Evolutionary conservation across 2,113 vertebrate species (phyloP), one percentile per base, ranked within the genome.

Genomic region (Lampris incognitus): DNA sequence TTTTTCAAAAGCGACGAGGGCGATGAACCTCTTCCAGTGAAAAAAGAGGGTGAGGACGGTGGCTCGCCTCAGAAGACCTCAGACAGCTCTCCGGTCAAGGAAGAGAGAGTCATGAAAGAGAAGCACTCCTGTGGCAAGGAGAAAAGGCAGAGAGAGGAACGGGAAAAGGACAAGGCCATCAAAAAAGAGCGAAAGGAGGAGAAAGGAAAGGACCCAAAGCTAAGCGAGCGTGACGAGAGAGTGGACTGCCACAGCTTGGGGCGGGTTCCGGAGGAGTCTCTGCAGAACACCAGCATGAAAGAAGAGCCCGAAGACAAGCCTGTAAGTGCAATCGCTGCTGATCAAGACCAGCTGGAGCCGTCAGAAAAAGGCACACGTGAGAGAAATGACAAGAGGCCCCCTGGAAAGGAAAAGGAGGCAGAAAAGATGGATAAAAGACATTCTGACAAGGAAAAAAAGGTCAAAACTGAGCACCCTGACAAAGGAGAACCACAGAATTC

Each of bases 1-100:
- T 99, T 99, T 89, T 99, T 99, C 93, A 99, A 98, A 95, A 99
- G 95, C 82, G 98, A 99, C 91, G 98, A 99, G 88, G 95, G 93
- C 1, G 97, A 98, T 72, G 97, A 99, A 63, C 65, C 61, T 0
- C 81, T 92, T 76, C 87, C 93, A 84, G 79, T 70, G 44, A 97
- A 90, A 87, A 85, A 84, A 13, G 97, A 98, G 61, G 82, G 83
- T 3, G 94, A 95, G 24, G 96, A 95, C 67, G 85, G 90, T 59
- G 72, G 93, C 78, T 89, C 87, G 1, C 89, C 95, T 78, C 96
- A 95, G 52, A 98, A 94, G 87, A 93, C 93, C 76, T 86, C 92
- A 1, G 98, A 98, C 66, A 95, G 93, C 78, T 84, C 65, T n/a
- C 75, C 93, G 39, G 71, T 89, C 65, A 98, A 96, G 92, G 98